Conservation (phyloP, 2,797 vertebrate species). For the Scolopax rusticola region DNA sequence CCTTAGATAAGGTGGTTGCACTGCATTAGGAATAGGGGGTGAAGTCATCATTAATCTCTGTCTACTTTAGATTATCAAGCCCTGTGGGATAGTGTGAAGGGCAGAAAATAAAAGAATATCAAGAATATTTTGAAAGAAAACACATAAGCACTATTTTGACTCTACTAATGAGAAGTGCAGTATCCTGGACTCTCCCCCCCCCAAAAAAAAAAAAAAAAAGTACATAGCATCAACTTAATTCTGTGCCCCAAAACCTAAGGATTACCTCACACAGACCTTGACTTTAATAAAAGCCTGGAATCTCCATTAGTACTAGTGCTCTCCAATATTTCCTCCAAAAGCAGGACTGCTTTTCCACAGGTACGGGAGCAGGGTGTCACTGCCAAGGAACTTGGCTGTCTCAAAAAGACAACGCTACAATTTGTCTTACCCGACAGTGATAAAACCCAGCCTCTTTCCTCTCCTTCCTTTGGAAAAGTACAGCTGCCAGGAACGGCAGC, state of each 20-base stretch:
- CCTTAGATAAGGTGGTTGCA: not conserved
- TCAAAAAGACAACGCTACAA: accelerated
- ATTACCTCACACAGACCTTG: not conserved
- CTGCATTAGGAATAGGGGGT: not conserved
- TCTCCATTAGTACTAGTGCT: not conserved
- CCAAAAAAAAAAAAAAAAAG: not conserved
- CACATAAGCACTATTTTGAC: not conserved
- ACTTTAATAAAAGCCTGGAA: not conserved
- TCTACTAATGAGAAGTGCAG: not conserved
- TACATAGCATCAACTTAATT: not conserved
- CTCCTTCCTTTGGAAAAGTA: conserved; percentile 70
- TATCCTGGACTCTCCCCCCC: not conserved
- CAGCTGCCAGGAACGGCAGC: conserved; percentile 64
- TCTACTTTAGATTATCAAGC: not conserved
- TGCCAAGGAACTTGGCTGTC: not conserved
- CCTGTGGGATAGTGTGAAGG: not conserved
- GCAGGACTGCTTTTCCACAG: not conserved
- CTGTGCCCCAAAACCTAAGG: not conserved
- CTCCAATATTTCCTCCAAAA: not conserved
- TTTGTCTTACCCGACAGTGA: conserved; percentile 63
- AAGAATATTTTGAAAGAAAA: not conserved
- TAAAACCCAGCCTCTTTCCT: conserved; percentile 44
- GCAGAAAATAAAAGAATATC: not conserved
- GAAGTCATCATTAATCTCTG: not conserved
- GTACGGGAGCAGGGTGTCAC: accelerated